Evolutionary conservation across 2,888 invertebrate genomes (phyloP).

Genomic region (Onchidella celtica): DNA sequence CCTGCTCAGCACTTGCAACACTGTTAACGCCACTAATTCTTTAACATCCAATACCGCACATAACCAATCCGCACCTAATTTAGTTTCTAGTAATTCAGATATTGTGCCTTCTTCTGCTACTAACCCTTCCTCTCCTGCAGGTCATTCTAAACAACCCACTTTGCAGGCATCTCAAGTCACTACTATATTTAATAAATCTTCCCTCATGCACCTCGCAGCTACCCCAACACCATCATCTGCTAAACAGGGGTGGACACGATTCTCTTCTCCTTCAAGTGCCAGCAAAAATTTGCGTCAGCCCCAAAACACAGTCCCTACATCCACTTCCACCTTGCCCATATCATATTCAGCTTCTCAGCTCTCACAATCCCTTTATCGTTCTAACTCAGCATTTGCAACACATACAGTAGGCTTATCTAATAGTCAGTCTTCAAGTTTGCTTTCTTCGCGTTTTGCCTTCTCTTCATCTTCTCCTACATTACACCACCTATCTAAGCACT

Average conservation of each 20-base stretch:
- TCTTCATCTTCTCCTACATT: slow-evolving; percentile 7
- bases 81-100: neutral
- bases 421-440: neutral
- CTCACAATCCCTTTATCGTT: neutral
- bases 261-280: slow-evolving; percentile 16
- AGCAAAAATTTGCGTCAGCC: slow-evolving; percentile 1
- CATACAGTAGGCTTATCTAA: neutral
- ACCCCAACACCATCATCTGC: neutral
- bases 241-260: too few species aligned
- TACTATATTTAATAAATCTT: slow-evolving; percentile 14
- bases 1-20: slow-evolving; percentile 37
- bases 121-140: neutral
- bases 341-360: slow-evolving; percentile 4
- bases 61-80: neutral
- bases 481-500: slow-evolving; percentile 55
- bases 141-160: neutral
- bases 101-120: neutral
- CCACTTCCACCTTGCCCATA: slow-evolving; percentile 19
- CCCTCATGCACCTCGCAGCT: slow-evolving; percentile 1
- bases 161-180: slow-evolving; percentile 14
- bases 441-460: neutral
- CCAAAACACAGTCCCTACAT: neutral
- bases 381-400: slow-evolving; percentile 6
- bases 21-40: slow-evolving; percentile 42
- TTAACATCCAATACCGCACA: neutral